Evolutionary conservation across 2,113 vertebrate genomes (phyloP), one percentile per base, ranked within the genome.

Genomic region (Orthonyx spaldingii): DNA sequence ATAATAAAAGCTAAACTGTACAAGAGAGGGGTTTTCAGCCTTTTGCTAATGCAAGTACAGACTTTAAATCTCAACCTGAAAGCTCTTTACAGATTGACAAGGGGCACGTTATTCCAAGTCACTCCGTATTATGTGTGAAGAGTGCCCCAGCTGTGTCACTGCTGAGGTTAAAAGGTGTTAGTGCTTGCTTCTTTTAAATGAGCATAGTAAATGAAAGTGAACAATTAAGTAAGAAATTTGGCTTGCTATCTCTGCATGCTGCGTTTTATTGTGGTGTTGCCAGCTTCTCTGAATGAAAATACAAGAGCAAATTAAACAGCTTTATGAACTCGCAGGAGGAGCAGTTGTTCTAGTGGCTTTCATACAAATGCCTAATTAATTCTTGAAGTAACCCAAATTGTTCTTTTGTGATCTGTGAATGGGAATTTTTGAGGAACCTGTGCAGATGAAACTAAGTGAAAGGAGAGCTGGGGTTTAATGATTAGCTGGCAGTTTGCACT

Each of bases 271-370:
- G 97, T 97, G 94, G 52, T 37, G 82, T 95, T 97, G 97, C 97
- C 98, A 98, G 96, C 95, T 95, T 93, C 96, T 97, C 92, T 97
- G 97, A 98, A 97, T 96, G 97, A 97, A 98, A 97, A 97, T 95
- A 96, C 93, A 96, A 97, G 97, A 94, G 87, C 95, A 96, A 97
- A 98, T 98, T 98, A 97, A 98, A 96, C 96, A 96, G 97, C 96
- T 97, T 97, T 97, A 95, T 97, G 98, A 98, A 97, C 96, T 98
- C 92, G 1, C 84, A 96, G 97, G 97, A 98, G 95, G 97, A 98
- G 93, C 98, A 98, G 98, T 98, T 98, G 98, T 98, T 97, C 95
- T 97, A 97, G 96, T 97, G 97, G 96, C 95, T 98, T 98, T 97
- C 96, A 96, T 94, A 97, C 89, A 96, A 97, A 98, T 90, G 96